Conservation (phyloP, 2,888 invertebrate species). For the Amiota mariae region DNA sequence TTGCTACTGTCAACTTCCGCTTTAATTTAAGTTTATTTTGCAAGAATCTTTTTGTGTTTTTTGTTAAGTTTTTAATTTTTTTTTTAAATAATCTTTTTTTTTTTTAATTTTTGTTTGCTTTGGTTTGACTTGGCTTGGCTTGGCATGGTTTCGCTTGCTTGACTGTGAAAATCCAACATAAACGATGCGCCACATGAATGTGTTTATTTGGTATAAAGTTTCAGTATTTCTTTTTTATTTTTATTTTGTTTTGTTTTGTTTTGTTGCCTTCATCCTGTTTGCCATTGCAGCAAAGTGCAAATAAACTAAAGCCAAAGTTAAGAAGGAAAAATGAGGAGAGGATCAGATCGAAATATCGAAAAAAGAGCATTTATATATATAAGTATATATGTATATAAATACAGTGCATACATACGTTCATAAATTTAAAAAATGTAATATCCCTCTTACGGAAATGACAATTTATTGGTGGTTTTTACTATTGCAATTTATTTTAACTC, state of each 20-base stretch:
- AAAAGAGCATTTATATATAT: background rate
- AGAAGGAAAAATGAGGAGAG: slow-evolving; percentile 7
- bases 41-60: background rate
- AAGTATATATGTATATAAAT: background rate
- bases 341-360: background rate
- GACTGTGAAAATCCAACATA: slow-evolving; percentile 15
- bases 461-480: slow-evolving; percentile 67
- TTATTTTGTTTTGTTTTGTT: background rate
- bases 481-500: slow-evolving; percentile 66
- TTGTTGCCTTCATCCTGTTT: background rate
- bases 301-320: slow-evolving; percentile 34
- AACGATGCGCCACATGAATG: background rate
- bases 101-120: background rate
- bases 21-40: slow-evolving; percentile 58
- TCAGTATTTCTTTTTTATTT: background rate
- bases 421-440: slow-evolving; percentile 67
- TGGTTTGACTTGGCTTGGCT: background rate
- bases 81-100: background rate
- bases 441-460: slow-evolving; percentile 68
- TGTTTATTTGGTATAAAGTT: slow-evolving; percentile 3
- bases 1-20: slow-evolving; percentile 47
- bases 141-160: background rate
- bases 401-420: slow-evolving; percentile 45
- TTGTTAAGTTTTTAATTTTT: background rate
- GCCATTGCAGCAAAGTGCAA: slow-evolving; percentile 34